A percentile compares a stretch with the other conserved stretches of the same genome.
phyloP scores from a whole-genome alignment of 1,140 invertebrate genomes.

The Carcinoscorpius rotundicauda region DNA sequence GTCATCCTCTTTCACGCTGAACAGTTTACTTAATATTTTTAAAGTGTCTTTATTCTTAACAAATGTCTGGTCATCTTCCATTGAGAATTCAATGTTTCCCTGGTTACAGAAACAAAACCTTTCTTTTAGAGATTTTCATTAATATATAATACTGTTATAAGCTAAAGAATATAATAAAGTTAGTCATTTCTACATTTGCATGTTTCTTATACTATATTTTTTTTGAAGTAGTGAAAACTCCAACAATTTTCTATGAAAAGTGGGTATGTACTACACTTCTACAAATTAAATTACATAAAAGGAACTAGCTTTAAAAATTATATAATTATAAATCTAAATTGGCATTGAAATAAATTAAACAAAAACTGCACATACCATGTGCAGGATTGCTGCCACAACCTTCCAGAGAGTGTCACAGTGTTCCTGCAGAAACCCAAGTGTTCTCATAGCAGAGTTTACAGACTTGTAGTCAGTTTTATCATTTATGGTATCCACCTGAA shows the following conservation, averaged over 20 bases:
- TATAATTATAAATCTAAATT: no score
- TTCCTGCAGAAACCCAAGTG: slow-evolving; percentile 62
- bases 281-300: no score
- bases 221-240: background rate
- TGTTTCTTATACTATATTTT: slow-evolving; percentile 14
- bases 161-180: background rate
- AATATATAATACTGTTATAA: background rate
- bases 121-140: background rate
- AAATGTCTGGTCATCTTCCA: slow-evolving; percentile 37
- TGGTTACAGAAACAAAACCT: background rate
- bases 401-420: slow-evolving; percentile 81
- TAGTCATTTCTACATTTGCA: slow-evolving; percentile 38
- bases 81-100: slow-evolving; percentile 18
- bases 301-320: no score
- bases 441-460: slow-evolving; percentile 68
- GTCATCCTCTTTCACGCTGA: slow-evolving; percentile 58
- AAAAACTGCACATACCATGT: slow-evolving; percentile 54
- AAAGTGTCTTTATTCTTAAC: slow-evolving; percentile 47
- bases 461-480: slow-evolving; percentile 43
- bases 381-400: slow-evolving; percentile 74
- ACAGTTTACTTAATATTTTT: slow-evolving; percentile 49
- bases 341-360: no score
- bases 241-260: slow-evolving; percentile 33
- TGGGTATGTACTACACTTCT: no score
- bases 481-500: slow-evolving; percentile 22